These are phyloP conservation scores for Arizona elegans DNA, from an alignment of 2,113 vertebrate genomes.

Conservation along the genomic window DNA sequence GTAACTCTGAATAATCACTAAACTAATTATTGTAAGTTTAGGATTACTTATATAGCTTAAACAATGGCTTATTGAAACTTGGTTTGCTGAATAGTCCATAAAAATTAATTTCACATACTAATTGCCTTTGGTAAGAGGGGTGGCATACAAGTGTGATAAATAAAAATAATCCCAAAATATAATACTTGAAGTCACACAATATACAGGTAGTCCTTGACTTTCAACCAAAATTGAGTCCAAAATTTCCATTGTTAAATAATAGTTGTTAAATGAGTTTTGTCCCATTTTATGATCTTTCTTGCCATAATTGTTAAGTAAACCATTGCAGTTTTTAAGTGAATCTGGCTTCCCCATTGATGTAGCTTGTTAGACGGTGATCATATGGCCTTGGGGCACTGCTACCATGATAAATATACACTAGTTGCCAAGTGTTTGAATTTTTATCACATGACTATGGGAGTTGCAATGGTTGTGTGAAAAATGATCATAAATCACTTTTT, in stretches of 20 bases:
- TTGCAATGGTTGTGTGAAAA: background rate
- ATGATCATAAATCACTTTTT: background rate
- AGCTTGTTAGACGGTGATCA: background rate
- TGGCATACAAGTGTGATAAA: background rate
- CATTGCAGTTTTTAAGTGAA: background rate
- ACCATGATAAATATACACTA: background rate
- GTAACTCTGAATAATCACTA: too few species aligned
- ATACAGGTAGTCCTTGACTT: background rate
- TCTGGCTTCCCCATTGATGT: background rate
- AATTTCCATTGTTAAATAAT: background rate
- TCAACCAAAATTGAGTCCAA: background rate
- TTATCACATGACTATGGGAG: background rate
- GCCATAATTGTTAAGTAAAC: background rate
- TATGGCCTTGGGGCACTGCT: background rate
- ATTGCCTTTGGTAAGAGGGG: background rate
- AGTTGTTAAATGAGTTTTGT: background rate
- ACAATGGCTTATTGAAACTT: background rate
- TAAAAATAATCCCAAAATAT: background rate
- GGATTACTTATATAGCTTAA: background rate
- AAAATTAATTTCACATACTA: background rate
- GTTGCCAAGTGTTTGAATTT: background rate
- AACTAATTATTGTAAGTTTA: too few species aligned
- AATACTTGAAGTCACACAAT: background rate
- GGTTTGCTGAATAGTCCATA: background rate
- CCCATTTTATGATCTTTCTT: background rate